phyloP scores from a whole-genome alignment of 2,888 invertebrate species.

The Ptilodon capucinus region DNA sequence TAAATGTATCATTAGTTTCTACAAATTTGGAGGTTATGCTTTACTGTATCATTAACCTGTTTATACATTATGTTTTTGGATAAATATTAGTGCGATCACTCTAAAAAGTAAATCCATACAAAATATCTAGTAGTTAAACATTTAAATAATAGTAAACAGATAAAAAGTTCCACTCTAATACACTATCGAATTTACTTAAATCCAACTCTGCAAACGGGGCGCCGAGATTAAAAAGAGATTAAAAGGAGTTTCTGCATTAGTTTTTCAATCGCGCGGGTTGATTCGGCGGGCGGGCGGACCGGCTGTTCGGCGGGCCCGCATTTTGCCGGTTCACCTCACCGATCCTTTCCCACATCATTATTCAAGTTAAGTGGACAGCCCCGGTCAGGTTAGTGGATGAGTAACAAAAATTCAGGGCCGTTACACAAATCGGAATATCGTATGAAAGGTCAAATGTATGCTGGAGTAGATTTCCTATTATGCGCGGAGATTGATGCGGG shows the following conservation, averaged over 20 bases:
- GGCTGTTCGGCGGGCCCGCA: conserved; percentile 34
- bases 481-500: conserved; percentile 33
- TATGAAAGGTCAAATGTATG: conserved; percentile 41
- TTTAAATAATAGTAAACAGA: neutral
- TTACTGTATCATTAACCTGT: too few relatives aligned
- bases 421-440: conserved; percentile 44
- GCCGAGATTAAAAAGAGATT: conserved; percentile 26
- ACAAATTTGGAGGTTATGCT: too few relatives aligned
- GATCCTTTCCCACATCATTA: conserved; percentile 72
- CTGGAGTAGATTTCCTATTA: conserved; percentile 33
- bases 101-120: neutral
- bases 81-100: too few relatives aligned
- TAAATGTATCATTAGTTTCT: too few relatives aligned
- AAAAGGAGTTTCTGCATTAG: conserved; percentile 30
- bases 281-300: conserved; percentile 22
- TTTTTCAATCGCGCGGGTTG: conserved; percentile 33
- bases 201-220: neutral
- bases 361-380: conserved; percentile 76
- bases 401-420: conserved; percentile 65
- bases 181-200: neutral
- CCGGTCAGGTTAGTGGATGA: conserved; percentile 67
- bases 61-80: too few relatives aligned
- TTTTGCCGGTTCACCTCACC: conserved; percentile 62
- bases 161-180: neutral
- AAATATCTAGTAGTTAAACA: neutral